Conservation (phyloP, 2,113 vertebrate genomes). For the Aptenodytes forsteri region DNA sequence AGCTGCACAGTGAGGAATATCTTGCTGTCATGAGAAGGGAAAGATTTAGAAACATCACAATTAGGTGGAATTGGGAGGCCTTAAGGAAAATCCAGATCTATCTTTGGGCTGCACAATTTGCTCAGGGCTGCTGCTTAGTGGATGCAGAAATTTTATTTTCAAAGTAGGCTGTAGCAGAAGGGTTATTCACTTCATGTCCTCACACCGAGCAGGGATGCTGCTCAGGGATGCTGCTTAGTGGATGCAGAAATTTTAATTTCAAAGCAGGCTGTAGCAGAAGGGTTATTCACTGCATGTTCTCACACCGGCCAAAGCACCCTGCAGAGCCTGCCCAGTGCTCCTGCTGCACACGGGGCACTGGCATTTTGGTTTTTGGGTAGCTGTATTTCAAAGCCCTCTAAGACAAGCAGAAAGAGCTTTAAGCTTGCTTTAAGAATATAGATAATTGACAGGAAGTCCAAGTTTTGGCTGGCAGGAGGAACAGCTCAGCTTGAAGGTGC, state of each 20-base stretch:
- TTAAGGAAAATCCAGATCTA: background rate
- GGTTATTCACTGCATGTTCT: fast-evolving
- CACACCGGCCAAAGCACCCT: fast-evolving
- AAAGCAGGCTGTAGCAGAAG: background rate
- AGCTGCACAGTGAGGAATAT: background rate
- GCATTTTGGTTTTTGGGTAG: background rate
- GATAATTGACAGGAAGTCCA: background rate
- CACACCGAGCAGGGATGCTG: background rate
- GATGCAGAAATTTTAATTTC: background rate
- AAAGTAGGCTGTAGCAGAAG: background rate
- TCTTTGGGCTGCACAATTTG: background rate
- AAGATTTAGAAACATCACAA: background rate
- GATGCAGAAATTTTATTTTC: background rate
- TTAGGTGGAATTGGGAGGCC: background rate
- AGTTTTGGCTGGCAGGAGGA: background rate
- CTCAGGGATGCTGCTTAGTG: background rate
- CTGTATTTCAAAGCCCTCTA: background rate
- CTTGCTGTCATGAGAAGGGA: background rate
- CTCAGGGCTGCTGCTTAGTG: background rate
- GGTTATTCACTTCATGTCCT: fast-evolving
- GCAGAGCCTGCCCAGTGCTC: background rate
- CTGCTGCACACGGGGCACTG: fast-evolving
- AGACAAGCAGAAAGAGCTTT: background rate
- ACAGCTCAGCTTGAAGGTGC: background rate
- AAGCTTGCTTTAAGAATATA: background rate